Evolutionary conservation across 2,888 invertebrate species (phyloP).

Genomic region (Tethea ocularis): DNA sequence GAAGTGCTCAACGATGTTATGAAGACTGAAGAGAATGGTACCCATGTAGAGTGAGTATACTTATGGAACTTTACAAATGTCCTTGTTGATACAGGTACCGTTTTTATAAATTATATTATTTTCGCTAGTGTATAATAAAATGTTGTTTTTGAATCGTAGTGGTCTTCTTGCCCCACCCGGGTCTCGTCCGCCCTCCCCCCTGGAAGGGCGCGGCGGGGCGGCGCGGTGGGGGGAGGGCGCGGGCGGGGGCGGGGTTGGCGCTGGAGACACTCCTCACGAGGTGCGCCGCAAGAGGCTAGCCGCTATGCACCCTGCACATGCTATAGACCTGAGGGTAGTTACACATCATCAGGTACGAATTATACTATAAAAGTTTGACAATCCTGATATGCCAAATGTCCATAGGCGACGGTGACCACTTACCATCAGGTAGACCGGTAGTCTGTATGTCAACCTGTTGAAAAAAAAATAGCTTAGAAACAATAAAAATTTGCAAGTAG

Average conservation of each 20-base stretch:
- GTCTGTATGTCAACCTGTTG: too few species aligned
- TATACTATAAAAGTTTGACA: too few species aligned
- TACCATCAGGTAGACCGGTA: too few species aligned
- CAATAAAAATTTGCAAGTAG: background rate
- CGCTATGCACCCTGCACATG: slow-evolving; percentile 91
- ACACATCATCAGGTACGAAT: slow-evolving; percentile 86
- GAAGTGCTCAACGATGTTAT: slow-evolving; percentile 92
- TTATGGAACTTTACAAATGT: too few species aligned
- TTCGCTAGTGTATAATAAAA: background rate
- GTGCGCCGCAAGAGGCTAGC: slow-evolving; percentile 87
- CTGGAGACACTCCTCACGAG: slow-evolving; percentile 83
- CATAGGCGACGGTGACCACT: too few species aligned
- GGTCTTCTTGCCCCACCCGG: slow-evolving; percentile 67
- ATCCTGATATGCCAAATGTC: too few species aligned
- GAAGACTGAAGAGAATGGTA: slow-evolving; percentile 87
- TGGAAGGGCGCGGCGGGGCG: slow-evolving; percentile 67
- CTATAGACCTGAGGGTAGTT: slow-evolving; percentile 88
- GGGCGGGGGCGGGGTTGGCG: slow-evolving; percentile 70
- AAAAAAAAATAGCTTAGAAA: slow-evolving; percentile 12
- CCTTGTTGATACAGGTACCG: too few species aligned
- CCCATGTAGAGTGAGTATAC: slow-evolving; percentile 84
- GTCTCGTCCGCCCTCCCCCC: slow-evolving; percentile 72
- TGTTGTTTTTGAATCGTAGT: slow-evolving; percentile 38
- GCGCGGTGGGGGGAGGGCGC: slow-evolving; percentile 85
- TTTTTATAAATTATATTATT: too few species aligned